Conservation (phyloP, 1,140 invertebrate genomes). For the Aphelenchoides besseyi region DNA sequence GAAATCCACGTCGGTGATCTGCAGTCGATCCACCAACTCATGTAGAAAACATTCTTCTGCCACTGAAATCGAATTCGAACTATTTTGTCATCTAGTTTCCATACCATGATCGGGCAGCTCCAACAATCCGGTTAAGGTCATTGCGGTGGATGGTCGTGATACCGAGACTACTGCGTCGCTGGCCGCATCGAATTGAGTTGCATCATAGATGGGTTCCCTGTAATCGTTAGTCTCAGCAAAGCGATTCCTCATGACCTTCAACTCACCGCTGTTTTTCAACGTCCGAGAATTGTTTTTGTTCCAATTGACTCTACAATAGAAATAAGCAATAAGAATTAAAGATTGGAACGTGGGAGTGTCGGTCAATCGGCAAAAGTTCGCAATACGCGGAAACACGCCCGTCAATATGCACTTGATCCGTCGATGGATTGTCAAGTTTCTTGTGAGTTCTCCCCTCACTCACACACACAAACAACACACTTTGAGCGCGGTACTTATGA, state of each 20-base stretch:
- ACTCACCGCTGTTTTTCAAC: background rate
- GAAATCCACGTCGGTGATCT: constrained; percentile 24
- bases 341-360: no score
- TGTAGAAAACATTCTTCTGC: constrained; percentile 24
- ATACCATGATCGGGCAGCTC: constrained; percentile 16
- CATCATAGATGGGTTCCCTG: background rate
- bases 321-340: no score
- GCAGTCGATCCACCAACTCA: background rate
- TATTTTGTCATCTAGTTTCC: background rate
- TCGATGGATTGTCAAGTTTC: background rate
- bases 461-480: no score
- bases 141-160: background rate
- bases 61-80: constrained; percentile 18
- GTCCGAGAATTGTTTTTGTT: no score
- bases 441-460: background rate
- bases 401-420: background rate
- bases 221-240: background rate
- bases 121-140: background rate
- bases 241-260: background rate
- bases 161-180: background rate
- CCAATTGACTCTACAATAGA: no score
- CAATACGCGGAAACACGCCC: background rate
- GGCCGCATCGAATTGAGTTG: constrained; percentile 2
- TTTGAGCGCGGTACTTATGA: constrained; percentile 14
- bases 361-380: no score